These are phyloP conservation scores for Drosophila aff. DNA, from an alignment of 1,140 invertebrate genomes.

Conservation along the genomic window DNA sequence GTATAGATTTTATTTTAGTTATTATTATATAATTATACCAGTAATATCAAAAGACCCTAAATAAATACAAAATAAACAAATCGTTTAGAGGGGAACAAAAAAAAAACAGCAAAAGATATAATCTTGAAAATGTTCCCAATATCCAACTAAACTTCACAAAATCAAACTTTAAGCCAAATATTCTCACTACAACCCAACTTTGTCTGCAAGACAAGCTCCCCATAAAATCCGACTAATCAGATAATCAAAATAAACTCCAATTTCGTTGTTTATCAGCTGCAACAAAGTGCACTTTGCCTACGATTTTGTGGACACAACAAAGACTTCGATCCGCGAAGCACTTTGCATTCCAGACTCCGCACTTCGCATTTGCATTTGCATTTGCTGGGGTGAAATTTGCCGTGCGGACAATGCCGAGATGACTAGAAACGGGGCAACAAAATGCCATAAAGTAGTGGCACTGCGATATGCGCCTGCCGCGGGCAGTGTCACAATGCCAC, in stretches of 20 bases:
- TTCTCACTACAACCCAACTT: slow-evolving; percentile 1
- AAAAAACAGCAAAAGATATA: no score
- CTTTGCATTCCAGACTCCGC: neutral
- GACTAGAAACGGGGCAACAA: slow-evolving; percentile 42
- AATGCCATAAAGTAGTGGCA: slow-evolving; percentile 48
- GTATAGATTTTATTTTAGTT: no score
- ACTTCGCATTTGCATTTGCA: slow-evolving; percentile 20
- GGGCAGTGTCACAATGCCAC: slow-evolving; percentile 28
- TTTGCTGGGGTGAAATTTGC: slow-evolving; percentile 31
- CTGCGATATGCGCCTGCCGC: slow-evolving; percentile 24
- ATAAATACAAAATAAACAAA: no score
- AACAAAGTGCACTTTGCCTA: slow-evolving; percentile 28
- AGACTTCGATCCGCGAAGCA: slow-evolving; percentile 19
- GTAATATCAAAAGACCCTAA: no score
- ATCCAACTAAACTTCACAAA: neutral
- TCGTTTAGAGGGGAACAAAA: no score
- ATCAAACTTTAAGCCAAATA: neutral
- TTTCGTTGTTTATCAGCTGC: slow-evolving; percentile 35
- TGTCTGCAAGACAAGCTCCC: neutral
- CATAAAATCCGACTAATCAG: slow-evolving; percentile 24
- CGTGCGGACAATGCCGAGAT: slow-evolving; percentile 40
- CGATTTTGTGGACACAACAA: slow-evolving; percentile 39
- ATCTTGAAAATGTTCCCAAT: neutral
- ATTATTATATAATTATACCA: no score
- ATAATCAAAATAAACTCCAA: slow-evolving; percentile 27